These are phyloP conservation scores for Gouania willdenowi DNA, from an alignment of 2,797 vertebrate genomes.

Conservation along the genomic window DNA sequence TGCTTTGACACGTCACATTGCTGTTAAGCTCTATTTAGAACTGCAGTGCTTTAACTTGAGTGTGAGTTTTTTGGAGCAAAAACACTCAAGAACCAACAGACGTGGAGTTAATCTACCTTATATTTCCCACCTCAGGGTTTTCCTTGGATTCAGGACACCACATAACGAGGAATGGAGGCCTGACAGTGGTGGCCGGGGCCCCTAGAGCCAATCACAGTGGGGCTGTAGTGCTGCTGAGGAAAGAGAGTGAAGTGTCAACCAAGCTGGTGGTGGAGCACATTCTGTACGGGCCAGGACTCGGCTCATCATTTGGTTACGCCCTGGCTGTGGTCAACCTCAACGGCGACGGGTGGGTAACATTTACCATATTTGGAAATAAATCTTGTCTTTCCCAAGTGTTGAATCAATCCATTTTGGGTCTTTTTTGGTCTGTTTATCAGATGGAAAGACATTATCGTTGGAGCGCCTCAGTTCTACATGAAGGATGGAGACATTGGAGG, in stretches of 20 bases:
- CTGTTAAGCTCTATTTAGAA: background rate
- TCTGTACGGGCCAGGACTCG: constrained; percentile 88
- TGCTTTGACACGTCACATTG: background rate
- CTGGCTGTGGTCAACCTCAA: constrained; percentile 94
- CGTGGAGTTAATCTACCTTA: too few relatives aligned
- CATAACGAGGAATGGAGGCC: constrained; percentile 76
- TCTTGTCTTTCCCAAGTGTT: too few relatives aligned
- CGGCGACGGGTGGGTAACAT: constrained; percentile 80
- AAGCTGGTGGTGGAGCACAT: constrained; percentile 74
- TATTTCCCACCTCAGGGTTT: constrained; percentile 77
- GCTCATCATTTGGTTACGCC: constrained; percentile 95
- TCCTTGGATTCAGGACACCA: constrained; percentile 90
- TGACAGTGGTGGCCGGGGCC: constrained; percentile 93
- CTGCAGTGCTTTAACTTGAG: background rate
- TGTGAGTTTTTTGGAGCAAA: background rate
- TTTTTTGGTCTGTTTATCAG: constrained; percentile 52
- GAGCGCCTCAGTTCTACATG: constrained; percentile 95
- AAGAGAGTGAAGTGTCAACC: constrained; percentile 60
- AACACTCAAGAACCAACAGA: too few relatives aligned
- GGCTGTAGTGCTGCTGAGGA: constrained; percentile 87
- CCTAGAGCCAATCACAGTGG: constrained; percentile 93
- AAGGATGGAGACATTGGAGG: constrained; percentile 88
- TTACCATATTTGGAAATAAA: too few relatives aligned
- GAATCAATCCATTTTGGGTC: too few relatives aligned
- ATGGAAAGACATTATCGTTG: constrained; percentile 94